phyloP scores from a whole-genome alignment of 2,888 invertebrate species.

The Drosophila nr. perissopoda region DNA sequence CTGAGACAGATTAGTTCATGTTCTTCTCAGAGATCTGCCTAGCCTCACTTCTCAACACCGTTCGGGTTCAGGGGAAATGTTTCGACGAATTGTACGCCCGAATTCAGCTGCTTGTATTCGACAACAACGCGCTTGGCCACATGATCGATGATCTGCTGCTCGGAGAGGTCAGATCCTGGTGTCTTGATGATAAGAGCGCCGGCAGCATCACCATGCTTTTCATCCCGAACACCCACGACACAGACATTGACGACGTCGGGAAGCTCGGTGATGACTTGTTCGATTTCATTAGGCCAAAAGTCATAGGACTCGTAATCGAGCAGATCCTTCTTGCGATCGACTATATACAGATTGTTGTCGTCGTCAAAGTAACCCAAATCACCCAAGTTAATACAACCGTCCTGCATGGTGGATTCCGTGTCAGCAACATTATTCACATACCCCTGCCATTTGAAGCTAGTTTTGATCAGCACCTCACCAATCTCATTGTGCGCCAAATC shows the following conservation, averaged over 20 bases:
- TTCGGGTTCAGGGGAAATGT: constrained; percentile 69
- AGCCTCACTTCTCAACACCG: constrained; percentile 57
- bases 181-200: constrained; percentile 72
- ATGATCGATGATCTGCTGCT: constrained; percentile 54
- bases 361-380: constrained; percentile 82
- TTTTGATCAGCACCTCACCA: constrained; percentile 74
- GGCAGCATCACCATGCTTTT: constrained; percentile 65
- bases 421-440: constrained; percentile 71
- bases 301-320: constrained; percentile 73
- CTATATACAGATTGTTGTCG: constrained; percentile 70
- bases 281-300: constrained; percentile 77
- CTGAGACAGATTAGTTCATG: constrained; percentile 8
- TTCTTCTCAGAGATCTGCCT: constrained; percentile 41
- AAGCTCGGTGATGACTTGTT: constrained; percentile 69
- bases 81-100: constrained; percentile 76
- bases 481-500: constrained; percentile 59
- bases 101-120: constrained; percentile 72
- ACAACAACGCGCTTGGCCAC: constrained; percentile 53
- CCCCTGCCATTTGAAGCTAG: constrained; percentile 66
- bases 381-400: constrained; percentile 81
- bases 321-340: constrained; percentile 81
- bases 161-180: constrained; percentile 47
- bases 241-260: constrained; percentile 74
- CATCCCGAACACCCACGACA: constrained; percentile 75
- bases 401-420: constrained; percentile 48